Conservation (phyloP, 2,888 invertebrate genomes). For the Craniophora ligustri region DNA sequence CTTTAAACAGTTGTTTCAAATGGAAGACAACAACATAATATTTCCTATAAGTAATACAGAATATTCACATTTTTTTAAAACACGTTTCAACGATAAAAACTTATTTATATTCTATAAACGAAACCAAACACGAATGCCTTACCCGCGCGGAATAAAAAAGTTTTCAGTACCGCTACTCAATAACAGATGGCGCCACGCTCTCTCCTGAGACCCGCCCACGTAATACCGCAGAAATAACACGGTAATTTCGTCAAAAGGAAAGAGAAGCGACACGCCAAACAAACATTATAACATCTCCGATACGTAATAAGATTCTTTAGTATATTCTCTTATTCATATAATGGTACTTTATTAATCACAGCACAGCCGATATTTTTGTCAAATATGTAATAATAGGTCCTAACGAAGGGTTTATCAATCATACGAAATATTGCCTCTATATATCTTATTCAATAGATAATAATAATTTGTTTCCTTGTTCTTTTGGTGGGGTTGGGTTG, state of each 20-base stretch:
- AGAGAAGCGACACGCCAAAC: constrained; percentile 29
- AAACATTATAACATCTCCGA: constrained; percentile 47
- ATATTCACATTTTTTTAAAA: constrained; percentile 31
- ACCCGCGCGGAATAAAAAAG: constrained; percentile 26
- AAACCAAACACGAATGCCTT: constrained; percentile 37
- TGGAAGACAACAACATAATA: not conserved
- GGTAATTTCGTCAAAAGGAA: constrained; percentile 23
- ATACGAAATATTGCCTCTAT: constrained; percentile 29
- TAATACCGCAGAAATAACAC: constrained; percentile 18
- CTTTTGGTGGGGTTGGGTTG: constrained; percentile 16
- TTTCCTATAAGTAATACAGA: constrained; percentile 7
- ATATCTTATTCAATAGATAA: constrained; percentile 46
- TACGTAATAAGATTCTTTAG: constrained; percentile 34
- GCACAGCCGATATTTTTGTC: constrained; percentile 19
- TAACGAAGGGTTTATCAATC: constrained; percentile 28
- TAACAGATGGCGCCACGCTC: constrained; percentile 73
- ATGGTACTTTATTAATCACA: constrained; percentile 37
- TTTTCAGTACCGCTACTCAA: constrained; percentile 65
- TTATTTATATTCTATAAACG: constrained; percentile 45
- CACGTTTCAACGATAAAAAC: constrained; percentile 33
- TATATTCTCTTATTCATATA: constrained; percentile 24
- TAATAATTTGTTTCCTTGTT: constrained; percentile 37
- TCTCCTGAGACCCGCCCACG: constrained; percentile 5
- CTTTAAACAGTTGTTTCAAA: no score
- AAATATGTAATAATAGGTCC: constrained; percentile 22